These are phyloP conservation scores for Nomada ruficornis DNA, from an alignment of 2,888 invertebrate genomes.

Conservation along the genomic window DNA sequence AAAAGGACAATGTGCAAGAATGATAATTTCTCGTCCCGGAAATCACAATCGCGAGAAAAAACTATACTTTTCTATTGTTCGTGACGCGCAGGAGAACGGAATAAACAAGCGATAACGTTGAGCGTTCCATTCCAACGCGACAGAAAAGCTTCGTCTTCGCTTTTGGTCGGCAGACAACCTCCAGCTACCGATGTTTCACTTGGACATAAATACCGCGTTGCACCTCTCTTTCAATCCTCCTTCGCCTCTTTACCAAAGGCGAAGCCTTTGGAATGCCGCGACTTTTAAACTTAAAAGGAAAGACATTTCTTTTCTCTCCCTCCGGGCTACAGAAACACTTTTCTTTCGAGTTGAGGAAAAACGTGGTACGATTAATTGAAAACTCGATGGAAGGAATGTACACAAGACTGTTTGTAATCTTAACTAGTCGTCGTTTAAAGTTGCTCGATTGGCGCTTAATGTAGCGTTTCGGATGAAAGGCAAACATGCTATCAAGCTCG, in stretches of 20 bases:
- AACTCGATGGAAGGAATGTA: background rate
- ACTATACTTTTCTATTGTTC: conserved; percentile 47
- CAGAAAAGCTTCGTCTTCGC: conserved; percentile 35
- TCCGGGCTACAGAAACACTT: background rate
- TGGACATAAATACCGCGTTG: conserved; percentile 45
- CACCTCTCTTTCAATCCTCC: conserved; percentile 17
- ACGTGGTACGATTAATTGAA: conserved; percentile 12
- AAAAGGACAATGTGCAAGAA: background rate
- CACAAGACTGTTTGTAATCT: background rate
- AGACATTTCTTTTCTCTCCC: background rate
- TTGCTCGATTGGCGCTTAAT: background rate
- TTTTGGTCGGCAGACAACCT: background rate
- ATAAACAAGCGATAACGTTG: conserved; percentile 68
- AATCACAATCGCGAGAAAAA: conserved; percentile 16
- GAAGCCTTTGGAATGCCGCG: background rate
- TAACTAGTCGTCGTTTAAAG: background rate
- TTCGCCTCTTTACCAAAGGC: background rate
- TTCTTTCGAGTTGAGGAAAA: background rate
- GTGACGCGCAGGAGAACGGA: conserved; percentile 61
- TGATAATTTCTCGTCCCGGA: conserved; percentile 1
- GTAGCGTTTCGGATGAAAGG: background rate
- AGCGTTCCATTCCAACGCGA: conserved; percentile 56
- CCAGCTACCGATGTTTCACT: conserved; percentile 10
- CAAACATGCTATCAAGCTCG: background rate
- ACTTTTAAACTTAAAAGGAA: conserved; percentile 2